phyloP scores from a whole-genome alignment of 2,113 vertebrate genomes.

The Hemibagrus wyckioides region DNA sequence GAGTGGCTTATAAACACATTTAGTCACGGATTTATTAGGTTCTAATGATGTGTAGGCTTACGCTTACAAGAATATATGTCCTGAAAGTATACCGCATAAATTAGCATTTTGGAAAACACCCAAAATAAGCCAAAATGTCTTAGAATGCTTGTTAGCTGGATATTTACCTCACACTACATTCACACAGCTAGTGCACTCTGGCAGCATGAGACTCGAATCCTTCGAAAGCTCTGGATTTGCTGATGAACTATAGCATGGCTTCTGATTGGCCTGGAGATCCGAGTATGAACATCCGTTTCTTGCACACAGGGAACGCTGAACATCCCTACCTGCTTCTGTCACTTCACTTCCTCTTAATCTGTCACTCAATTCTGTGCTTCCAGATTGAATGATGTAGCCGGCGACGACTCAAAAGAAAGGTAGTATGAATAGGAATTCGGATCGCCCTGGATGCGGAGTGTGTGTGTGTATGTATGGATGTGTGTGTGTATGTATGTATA shows the following conservation, averaged over 20 bases:
- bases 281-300: not conserved
- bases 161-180: not conserved
- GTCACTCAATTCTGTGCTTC: slow-evolving; percentile 49
- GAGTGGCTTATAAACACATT: not conserved
- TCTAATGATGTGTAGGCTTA: not conserved
- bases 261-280: not conserved
- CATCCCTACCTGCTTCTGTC: slow-evolving; percentile 7
- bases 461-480: slow-evolving; percentile 36
- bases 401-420: slow-evolving; percentile 43
- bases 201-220: not conserved
- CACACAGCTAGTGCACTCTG: not conserved
- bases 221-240: not conserved
- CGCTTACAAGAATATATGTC: not conserved
- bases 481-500: slow-evolving; percentile 39
- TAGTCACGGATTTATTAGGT: not conserved
- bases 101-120: not conserved
- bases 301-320: not conserved
- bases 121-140: too few species aligned
- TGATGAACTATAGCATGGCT: slow-evolving; percentile 30
- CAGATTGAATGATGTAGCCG: slow-evolving; percentile 48
- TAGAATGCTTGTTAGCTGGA: not conserved
- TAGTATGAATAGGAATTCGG: slow-evolving; percentile 51
- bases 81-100: not conserved
- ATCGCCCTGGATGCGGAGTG: slow-evolving; percentile 48
- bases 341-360: not conserved